Evolutionary conservation across 2,113 vertebrate species (phyloP), one percentile per base, ranked within the genome.

Genomic region (Microtus richardsoni): DNA sequence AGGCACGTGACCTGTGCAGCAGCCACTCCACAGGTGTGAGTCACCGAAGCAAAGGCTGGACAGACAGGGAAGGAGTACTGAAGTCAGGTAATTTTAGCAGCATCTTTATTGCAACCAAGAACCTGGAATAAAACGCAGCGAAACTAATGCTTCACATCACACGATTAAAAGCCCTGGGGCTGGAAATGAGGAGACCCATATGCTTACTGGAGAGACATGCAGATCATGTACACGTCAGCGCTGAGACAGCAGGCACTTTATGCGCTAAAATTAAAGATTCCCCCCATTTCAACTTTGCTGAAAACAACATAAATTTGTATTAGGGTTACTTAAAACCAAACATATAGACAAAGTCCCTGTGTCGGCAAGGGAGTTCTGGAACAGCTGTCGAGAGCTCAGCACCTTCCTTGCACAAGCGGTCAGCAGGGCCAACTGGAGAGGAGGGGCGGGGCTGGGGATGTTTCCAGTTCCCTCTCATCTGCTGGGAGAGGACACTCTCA

Each of bases 101-200:
- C 98, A 98, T 98, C 97, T 98, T 98, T 98, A 99, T 98, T 98
- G 98, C 98, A 98, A 98, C 98, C 98, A 98, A 98, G 96, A 98
- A 98, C 98, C 97, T 96, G 98, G 98, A 98, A 97, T 98, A 98
- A 98, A 98, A 98, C 0, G 96, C 97, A 98, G 97, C 97, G 97
- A 97, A 98, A 98, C 95, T 97, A 98, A 95, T 92, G 97, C 97
- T 98, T 98, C 97, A 98, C 97, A 98, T 98, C 97, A 98, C 98
- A 98, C 97, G 97, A 98, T 98, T 98, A 98, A 98, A 98, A 98
- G 98, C 98, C 97, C 94, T 95, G 97, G 97, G 97, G 96, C 98
- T 77, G 28, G 33, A 95, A 97, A 97, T 97, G 91, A 97, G 94
- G 92, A 97, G 96, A 96, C 97, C 96, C 97, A 97, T 97, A 96